phyloP scores from a whole-genome alignment of 2,113 vertebrate genomes.

The Labeo rohita region DNA sequence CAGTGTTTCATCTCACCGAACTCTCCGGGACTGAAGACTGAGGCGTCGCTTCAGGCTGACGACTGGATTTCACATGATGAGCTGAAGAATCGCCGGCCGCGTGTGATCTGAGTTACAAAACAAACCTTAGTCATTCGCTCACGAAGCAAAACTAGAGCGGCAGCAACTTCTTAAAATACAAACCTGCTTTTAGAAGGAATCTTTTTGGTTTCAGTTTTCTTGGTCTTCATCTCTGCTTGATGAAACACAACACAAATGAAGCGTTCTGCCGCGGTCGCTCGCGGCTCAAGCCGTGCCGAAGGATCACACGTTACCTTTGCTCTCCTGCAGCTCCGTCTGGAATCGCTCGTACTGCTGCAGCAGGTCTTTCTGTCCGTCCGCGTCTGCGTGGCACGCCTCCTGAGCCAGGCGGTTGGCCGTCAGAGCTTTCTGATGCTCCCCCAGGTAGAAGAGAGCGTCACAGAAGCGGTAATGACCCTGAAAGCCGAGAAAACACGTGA shows the following conservation, averaged over 20 bases:
- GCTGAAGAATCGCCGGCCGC: background rate
- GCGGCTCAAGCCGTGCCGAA: background rate
- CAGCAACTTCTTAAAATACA: background rate
- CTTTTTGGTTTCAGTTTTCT: background rate
- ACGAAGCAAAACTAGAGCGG: background rate
- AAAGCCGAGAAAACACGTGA: background rate
- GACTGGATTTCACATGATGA: background rate
- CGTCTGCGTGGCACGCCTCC: slow-evolving; percentile 71
- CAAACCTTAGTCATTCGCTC: background rate
- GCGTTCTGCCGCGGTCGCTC: background rate
- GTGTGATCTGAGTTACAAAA: background rate
- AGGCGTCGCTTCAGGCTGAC: background rate
- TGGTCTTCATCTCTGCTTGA: slow-evolving; percentile 38
- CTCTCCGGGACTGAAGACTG: background rate
- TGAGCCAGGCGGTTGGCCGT: slow-evolving; percentile 80
- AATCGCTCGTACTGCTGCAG: slow-evolving; percentile 78
- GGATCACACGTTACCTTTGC: slow-evolving; percentile 66
- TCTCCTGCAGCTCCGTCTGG: slow-evolving; percentile 58
- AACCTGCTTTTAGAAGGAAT: background rate
- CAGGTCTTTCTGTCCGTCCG: slow-evolving; percentile 81
- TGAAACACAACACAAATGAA: background rate
- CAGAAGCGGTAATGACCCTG: slow-evolving; percentile 94
- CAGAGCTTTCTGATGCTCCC: slow-evolving; percentile 77
- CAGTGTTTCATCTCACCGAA: background rate
- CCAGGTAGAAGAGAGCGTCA: slow-evolving; percentile 84